These are phyloP conservation scores for Nomada lathburiana DNA, from an alignment of 2,888 invertebrate genomes.

Conservation along the genomic window DNA sequence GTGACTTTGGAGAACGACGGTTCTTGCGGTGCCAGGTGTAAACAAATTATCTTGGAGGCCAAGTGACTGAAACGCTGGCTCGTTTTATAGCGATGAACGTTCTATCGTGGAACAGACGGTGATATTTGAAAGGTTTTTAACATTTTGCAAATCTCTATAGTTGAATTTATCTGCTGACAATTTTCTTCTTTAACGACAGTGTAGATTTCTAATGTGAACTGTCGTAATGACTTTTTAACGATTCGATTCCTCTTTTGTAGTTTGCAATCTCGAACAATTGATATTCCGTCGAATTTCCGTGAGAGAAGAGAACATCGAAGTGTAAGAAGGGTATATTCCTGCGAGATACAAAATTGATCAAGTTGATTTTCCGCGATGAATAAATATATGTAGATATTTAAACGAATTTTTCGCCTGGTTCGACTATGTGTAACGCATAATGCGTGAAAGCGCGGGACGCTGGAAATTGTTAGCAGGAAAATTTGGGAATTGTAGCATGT, in stretches of 20 bases:
- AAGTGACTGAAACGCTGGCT: neutral
- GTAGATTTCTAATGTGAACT: no score
- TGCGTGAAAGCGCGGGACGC: slow-evolving; percentile 13
- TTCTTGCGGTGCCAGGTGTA: neutral
- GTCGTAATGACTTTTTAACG: no score
- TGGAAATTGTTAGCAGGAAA: neutral
- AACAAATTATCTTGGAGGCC: neutral
- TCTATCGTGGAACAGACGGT: no score
- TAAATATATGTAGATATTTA: no score
- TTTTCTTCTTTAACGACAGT: no score
- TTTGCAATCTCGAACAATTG: no score
- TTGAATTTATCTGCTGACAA: neutral
- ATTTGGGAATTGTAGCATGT: slow-evolving; percentile 9
- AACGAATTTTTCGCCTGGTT: neutral
- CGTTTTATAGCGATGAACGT: neutral
- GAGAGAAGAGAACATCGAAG: neutral
- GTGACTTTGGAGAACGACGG: neutral
- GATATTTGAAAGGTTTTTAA: neutral
- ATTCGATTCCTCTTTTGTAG: no score
- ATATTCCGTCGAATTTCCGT: neutral
- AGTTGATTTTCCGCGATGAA: neutral
- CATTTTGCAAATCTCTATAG: neutral
- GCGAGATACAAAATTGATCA: neutral
- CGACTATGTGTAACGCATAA: slow-evolving; percentile 27
- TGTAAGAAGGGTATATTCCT: neutral